Conservation (phyloP, 1,140 invertebrate species). For the Neodiprion virginianus region DNA sequence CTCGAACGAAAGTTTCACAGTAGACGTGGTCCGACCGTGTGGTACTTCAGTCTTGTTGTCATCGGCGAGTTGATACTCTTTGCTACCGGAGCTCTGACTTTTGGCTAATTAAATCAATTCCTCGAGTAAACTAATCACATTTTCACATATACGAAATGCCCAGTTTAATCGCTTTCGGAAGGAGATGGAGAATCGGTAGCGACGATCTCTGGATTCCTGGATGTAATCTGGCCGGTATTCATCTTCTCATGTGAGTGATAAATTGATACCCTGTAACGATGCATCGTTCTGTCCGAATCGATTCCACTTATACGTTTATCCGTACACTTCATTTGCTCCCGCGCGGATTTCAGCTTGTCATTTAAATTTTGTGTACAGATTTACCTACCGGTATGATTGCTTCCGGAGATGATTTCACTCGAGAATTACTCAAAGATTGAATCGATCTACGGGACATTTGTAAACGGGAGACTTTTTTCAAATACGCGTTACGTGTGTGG, state of each 20-base stretch:
- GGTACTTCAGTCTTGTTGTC: no score
- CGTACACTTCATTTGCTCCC: no score
- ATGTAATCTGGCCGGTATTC: slow-evolving; percentile 72
- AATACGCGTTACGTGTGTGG: no score
- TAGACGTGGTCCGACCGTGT: no score
- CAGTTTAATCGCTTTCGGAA: slow-evolving; percentile 79
- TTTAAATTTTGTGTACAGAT: no score
- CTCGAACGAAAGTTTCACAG: neutral
- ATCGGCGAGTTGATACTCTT: neutral
- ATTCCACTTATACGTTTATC: slow-evolving; percentile 7
- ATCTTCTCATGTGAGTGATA: slow-evolving; percentile 75
- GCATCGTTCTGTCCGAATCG: neutral
- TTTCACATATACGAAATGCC: slow-evolving; percentile 67
- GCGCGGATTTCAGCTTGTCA: no score
- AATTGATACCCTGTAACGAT: slow-evolving; percentile 3
- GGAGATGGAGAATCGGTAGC: slow-evolving; percentile 84
- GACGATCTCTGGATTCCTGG: slow-evolving; percentile 85
- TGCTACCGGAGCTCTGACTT: neutral
- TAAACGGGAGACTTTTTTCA: no score
- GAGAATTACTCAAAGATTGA: no score
- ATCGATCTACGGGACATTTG: no score
- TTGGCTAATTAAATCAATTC: neutral
- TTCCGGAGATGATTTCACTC: no score
- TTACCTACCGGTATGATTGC: no score
- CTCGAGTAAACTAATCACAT: no score